phyloP scores from a whole-genome alignment of 1,140 invertebrate species.

The Mesaphorura yosii region DNA sequence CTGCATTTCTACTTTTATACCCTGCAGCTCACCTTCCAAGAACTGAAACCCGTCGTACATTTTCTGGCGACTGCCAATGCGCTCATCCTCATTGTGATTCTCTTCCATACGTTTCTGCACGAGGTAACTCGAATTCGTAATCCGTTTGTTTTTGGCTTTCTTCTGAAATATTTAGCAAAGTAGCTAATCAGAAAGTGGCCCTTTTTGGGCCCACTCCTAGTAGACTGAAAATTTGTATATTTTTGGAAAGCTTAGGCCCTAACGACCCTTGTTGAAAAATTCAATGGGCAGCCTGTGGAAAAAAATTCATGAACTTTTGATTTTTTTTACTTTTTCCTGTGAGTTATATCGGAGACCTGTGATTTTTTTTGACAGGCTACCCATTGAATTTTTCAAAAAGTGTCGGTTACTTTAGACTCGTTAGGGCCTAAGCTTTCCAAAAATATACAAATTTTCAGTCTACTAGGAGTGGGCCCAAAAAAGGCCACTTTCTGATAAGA shows the following conservation, averaged over 20 bases:
- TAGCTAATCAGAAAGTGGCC: not conserved
- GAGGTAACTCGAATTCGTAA: not conserved
- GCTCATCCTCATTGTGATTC: constrained; percentile 6
- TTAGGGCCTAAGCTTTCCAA: not conserved
- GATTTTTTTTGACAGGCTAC: not conserved
- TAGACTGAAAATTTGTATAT: not conserved
- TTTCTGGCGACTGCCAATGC: not conserved
- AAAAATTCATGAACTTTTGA: not conserved
- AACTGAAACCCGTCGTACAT: constrained; percentile 15
- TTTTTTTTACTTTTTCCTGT: too few relatives aligned
- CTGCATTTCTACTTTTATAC: constrained; percentile 4
- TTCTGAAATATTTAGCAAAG: not conserved
- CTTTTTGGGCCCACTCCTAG: not conserved
- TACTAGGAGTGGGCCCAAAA: not conserved
- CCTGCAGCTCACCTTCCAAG: constrained; percentile 4
- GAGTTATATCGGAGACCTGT: too few relatives aligned
- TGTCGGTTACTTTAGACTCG: too few relatives aligned
- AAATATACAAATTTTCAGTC: not conserved
- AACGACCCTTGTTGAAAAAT: too few relatives aligned
- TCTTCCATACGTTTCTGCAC: constrained; percentile 12
- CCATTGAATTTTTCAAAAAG: not conserved
- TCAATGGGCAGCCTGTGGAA: not conserved
- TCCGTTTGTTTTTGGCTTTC: not conserved
- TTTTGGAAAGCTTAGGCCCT: not conserved
- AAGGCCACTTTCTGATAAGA: not conserved